These are phyloP conservation scores for Eupithecia abbreviata DNA, from an alignment of 2,888 invertebrate genomes.

Conservation along the genomic window DNA sequence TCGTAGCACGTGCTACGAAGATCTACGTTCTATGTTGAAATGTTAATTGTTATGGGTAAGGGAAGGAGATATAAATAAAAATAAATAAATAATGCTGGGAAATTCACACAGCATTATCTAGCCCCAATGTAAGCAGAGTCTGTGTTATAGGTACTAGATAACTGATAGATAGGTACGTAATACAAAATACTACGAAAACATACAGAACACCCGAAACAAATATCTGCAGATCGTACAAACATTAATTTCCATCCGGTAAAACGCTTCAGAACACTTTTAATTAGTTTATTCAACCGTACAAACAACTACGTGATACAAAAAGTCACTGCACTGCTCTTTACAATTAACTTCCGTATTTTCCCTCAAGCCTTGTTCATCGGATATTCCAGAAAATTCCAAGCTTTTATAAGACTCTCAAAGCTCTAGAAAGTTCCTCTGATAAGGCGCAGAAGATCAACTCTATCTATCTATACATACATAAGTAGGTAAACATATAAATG, in stretches of 20 bases:
- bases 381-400: background rate
- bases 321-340: background rate
- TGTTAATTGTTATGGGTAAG: background rate
- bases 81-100: too few species aligned
- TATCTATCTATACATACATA: background rate
- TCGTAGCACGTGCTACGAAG: slow-evolving; percentile 1
- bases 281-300: background rate
- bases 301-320: background rate
- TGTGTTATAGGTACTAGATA: too few species aligned
- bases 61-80: too few species aligned
- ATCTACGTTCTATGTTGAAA: background rate
- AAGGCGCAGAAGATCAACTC: background rate
- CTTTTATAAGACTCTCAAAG: background rate
- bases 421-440: background rate
- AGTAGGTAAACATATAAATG: background rate
- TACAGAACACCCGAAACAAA: too few species aligned
- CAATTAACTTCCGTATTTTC: background rate
- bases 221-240: too few species aligned
- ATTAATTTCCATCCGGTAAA: background rate
- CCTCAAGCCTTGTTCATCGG: background rate
- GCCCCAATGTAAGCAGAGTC: too few species aligned
- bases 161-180: too few species aligned
- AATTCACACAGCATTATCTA: too few species aligned
- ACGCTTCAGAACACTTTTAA: background rate
- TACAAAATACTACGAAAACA: too few species aligned